Evolutionary conservation across 2,113 vertebrate genomes (phyloP).

Genomic region (Ariopsis seemanni): DNA sequence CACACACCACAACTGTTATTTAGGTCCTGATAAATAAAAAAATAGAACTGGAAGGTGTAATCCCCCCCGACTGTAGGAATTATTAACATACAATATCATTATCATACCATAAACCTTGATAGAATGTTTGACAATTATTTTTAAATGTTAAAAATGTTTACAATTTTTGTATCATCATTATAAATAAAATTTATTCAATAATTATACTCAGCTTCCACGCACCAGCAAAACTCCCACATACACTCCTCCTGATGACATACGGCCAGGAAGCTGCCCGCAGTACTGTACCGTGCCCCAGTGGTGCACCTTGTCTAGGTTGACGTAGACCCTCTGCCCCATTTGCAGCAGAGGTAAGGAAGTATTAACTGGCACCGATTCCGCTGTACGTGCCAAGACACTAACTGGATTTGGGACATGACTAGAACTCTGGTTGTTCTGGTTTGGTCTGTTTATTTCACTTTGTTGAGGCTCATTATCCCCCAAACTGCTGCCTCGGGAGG

Average conservation of each 20-base stretch:
- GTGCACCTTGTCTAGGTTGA: slow-evolving; percentile 53
- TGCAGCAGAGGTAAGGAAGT: slow-evolving; percentile 17
- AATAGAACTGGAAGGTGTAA: not conserved
- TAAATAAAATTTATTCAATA: not conserved
- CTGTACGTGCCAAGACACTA: slow-evolving; percentile 54
- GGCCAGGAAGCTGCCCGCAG: slow-evolving; percentile 63
- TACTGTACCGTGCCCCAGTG: slow-evolving; percentile 65
- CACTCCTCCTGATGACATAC: slow-evolving; percentile 23
- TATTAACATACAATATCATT: not conserved
- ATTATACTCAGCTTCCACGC: slow-evolving; percentile 33
- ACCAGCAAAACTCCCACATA: slow-evolving; percentile 73
- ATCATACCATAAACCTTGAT: not conserved
- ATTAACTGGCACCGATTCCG: slow-evolving; percentile 42
- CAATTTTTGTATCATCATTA: too few relatives aligned
- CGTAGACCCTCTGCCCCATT: slow-evolving; percentile 66
- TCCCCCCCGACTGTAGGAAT: not conserved
- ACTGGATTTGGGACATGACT: slow-evolving; percentile 9
- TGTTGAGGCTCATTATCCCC: slow-evolving; percentile 40
- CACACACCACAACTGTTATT: not conserved
- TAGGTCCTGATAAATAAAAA: not conserved
- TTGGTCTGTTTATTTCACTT: slow-evolving; percentile 23
- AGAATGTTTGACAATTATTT: not conserved
- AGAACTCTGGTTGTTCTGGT: slow-evolving; percentile 28
- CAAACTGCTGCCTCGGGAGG: not conserved
- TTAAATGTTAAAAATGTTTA: not conserved